A percentile compares a stretch with the other conserved stretches of the same genome.
These are phyloP conservation scores for Oplegnathus fasciatus DNA, from an alignment of 2,113 vertebrate genomes.

Conservation along the genomic window DNA sequence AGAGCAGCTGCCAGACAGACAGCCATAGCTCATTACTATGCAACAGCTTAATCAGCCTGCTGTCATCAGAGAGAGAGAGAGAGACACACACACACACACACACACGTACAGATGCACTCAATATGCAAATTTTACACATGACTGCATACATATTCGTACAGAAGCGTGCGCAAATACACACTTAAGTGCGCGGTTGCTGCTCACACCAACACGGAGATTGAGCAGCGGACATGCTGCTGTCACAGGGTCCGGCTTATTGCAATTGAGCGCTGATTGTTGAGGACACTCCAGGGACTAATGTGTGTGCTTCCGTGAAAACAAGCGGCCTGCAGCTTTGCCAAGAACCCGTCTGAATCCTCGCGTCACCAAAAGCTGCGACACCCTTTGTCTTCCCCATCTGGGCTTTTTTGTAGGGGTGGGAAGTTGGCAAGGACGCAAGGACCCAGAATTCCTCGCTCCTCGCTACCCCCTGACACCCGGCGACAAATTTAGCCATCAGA, in stretches of 20 bases:
- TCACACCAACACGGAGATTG: constrained; percentile 26
- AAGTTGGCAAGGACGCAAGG: constrained; percentile 51
- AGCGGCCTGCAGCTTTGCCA: constrained; percentile 56
- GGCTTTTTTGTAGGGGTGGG: constrained; percentile 28
- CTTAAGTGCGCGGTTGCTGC: constrained; percentile 31
- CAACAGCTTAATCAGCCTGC: constrained; percentile 85
- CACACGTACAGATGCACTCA: constrained; percentile 69
- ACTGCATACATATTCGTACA: constrained; percentile 50
- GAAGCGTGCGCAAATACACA: constrained; percentile 26
- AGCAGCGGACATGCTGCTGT: constrained; percentile 35
- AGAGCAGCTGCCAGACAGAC: constrained; percentile 85
- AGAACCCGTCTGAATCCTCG: constrained; percentile 58
- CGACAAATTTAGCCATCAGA: constrained; percentile 11
- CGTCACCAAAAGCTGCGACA: constrained; percentile 46
- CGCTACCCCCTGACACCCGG: not conserved
- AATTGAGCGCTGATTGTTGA: constrained; percentile 47
- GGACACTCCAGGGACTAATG: constrained; percentile 53
- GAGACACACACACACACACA: constrained; percentile 43
- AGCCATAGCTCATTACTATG: constrained; percentile 85
- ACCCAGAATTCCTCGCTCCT: constrained; percentile 14
- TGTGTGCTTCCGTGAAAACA: constrained; percentile 25
- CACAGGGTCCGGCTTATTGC: constrained; percentile 44
- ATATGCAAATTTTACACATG: constrained; percentile 75
- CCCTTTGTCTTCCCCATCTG: constrained; percentile 67
- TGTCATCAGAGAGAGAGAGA: constrained; percentile 71